These are phyloP conservation scores for Drosophila quadrilineata DNA, from an alignment of 1,140 invertebrate species.

Conservation along the genomic window DNA sequence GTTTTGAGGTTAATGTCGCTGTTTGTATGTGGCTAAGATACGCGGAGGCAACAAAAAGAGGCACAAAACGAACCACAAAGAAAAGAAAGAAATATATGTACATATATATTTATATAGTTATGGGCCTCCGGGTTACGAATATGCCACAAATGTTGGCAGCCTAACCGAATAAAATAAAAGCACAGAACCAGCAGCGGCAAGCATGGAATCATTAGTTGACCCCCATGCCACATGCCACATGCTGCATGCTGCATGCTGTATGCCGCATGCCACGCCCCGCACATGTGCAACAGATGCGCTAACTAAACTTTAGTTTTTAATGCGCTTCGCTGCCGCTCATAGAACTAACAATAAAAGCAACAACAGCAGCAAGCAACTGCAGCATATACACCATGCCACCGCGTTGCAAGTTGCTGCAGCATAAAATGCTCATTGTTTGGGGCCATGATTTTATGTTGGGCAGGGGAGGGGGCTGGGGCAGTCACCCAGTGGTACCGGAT, in stretches of 20 bases:
- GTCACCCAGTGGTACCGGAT: background rate
- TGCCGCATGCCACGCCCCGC: conserved; percentile 32
- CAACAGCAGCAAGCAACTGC: background rate
- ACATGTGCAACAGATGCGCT: conserved; percentile 62
- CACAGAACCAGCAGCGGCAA: conserved; percentile 28
- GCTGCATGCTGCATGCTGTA: background rate
- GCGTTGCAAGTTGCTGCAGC: conserved; percentile 27
- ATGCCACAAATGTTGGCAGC: conserved; percentile 33
- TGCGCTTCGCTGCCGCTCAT: conserved; percentile 54
- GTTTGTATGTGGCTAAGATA: conserved; percentile 54
- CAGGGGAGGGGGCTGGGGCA: background rate
- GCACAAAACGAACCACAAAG: no score
- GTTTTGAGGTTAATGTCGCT: conserved; percentile 68
- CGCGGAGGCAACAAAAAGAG: conserved; percentile 11
- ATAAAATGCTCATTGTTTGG: conserved; percentile 54
- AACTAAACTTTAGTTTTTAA: conserved; percentile 55
- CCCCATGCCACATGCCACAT: background rate
- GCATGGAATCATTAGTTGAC: conserved; percentile 34
- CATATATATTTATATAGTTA: conserved; percentile 20
- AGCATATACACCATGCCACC: background rate
- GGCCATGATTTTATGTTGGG: conserved; percentile 38
- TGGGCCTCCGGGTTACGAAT: conserved; percentile 44
- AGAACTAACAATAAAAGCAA: conserved; percentile 23
- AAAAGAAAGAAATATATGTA: no score
- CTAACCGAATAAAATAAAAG: conserved; percentile 3